Conservation (phyloP, 2,797 vertebrate species). For the Odontamblyopus rebecca region DNA sequence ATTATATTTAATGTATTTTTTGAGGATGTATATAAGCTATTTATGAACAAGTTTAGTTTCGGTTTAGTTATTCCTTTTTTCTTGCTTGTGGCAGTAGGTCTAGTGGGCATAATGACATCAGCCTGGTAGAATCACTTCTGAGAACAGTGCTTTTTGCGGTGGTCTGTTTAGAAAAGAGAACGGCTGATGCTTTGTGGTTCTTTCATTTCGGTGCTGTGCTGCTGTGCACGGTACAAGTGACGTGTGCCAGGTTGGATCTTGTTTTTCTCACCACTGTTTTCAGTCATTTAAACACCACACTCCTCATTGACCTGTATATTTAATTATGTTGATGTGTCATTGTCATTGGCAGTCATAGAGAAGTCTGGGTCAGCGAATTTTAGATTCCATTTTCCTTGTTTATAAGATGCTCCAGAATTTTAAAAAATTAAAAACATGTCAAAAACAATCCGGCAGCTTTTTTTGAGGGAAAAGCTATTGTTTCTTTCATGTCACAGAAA, state of each 20-base stretch:
- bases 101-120: constrained; percentile 22
- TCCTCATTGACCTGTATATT: neutral
- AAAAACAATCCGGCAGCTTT: too few relatives aligned
- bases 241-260: constrained; percentile 8
- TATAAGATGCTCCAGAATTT: too few relatives aligned
- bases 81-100: constrained; percentile 4
- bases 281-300: neutral
- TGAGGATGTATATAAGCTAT: neutral
- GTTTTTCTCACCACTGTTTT: neutral
- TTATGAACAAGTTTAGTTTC: neutral
- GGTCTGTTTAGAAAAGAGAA: constrained; percentile 39
- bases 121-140: neutral
- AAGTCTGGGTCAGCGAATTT: too few relatives aligned
- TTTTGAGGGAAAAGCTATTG: too few relatives aligned
- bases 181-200: neutral
- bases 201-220: constrained; percentile 11
- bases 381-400: too few relatives aligned
- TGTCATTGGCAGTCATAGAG: neutral
- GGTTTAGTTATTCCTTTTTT: neutral
- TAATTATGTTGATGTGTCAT: neutral
- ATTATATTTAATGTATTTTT: neutral
- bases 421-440: too few relatives aligned
- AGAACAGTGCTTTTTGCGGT: constrained; percentile 13
- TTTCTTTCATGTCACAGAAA: too few relatives aligned
- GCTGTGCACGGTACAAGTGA: constrained; percentile 36